Evolutionary conservation across 2,888 invertebrate species (phyloP).

Genomic region (Dryomyza anilis): DNA sequence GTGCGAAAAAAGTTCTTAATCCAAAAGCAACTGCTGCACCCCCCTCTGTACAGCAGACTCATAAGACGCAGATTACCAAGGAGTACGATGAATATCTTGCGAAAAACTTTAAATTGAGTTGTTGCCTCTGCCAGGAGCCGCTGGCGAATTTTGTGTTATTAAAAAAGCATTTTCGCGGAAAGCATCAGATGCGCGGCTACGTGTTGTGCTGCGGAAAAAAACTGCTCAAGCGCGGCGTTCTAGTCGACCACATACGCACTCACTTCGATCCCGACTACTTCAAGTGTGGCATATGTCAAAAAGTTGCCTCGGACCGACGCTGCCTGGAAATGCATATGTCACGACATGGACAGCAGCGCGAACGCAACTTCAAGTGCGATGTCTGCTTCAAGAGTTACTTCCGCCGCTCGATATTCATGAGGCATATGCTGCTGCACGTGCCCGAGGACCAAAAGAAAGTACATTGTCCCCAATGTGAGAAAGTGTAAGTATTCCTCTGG

Average conservation of each 20-base stretch:
- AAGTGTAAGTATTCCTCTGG: slow-evolving; percentile 35
- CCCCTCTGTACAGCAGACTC: slow-evolving; percentile 17
- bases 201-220: slow-evolving; percentile 55
- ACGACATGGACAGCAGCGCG: slow-evolving; percentile 33
- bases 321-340: slow-evolving; percentile 36
- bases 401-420: slow-evolving; percentile 38
- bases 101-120: slow-evolving; percentile 53
- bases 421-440: slow-evolving; percentile 40
- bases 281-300: slow-evolving; percentile 48
- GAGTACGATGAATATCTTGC: slow-evolving; percentile 30
- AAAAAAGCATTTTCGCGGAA: slow-evolving; percentile 34
- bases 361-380: slow-evolving; percentile 39
- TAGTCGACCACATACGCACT: slow-evolving; percentile 55
- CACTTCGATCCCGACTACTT: slow-evolving; percentile 56
- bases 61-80: background rate
- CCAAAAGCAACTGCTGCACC: no score
- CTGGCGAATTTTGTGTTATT: slow-evolving; percentile 35
- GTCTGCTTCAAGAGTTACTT: slow-evolving; percentile 42
- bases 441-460: slow-evolving; percentile 40
- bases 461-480: slow-evolving; percentile 40
- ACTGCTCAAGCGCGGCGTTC: slow-evolving; percentile 51
- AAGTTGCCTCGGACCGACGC: slow-evolving; percentile 35
- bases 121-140: slow-evolving; percentile 50
- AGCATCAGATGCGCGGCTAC: slow-evolving; percentile 48
- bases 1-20: slow-evolving; percentile 31